A percentile compares a stretch with the other conserved stretches of the same genome.
phyloP scores from a whole-genome alignment of 1,140 invertebrate species.

The Eurosta solidaginis region DNA sequence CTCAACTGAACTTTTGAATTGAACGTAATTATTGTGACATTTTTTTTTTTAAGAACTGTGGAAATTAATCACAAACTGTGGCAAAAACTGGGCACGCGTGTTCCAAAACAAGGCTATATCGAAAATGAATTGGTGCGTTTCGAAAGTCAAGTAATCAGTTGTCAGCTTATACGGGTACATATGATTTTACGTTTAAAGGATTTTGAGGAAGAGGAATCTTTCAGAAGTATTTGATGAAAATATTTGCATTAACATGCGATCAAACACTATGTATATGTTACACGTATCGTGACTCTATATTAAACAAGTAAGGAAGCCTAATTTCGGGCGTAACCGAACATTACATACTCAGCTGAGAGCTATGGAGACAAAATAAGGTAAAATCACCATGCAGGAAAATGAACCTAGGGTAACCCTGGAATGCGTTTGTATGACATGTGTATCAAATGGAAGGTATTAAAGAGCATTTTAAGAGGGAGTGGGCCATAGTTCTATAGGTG shows the following conservation, averaged over 20 bases:
- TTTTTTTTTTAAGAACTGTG: slow-evolving; percentile 56
- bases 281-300: slow-evolving; percentile 60
- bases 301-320: no score
- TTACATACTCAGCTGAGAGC: no score
- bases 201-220: slow-evolving; percentile 62
- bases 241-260: slow-evolving; percentile 67
- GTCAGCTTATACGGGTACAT: slow-evolving; percentile 67
- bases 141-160: slow-evolving; percentile 64
- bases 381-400: no score
- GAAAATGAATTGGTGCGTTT: slow-evolving; percentile 58
- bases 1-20: slow-evolving; percentile 64
- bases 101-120: slow-evolving; percentile 51
- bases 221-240: slow-evolving; percentile 67
- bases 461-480: no score
- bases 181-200: slow-evolving; percentile 60
- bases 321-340: no score
- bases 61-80: slow-evolving; percentile 57
- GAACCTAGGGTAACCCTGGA: no score
- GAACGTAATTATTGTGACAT: slow-evolving; percentile 47
- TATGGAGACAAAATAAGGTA: no score
- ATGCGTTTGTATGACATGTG: no score
- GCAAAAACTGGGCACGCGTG: slow-evolving; percentile 49
- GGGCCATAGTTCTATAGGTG: no score
- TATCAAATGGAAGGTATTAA: no score
- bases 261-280: slow-evolving; percentile 68